Base-by-base conservation (phyloP, 2,888 invertebrate species). In the Sphaerophoria taeniata region DNA sequence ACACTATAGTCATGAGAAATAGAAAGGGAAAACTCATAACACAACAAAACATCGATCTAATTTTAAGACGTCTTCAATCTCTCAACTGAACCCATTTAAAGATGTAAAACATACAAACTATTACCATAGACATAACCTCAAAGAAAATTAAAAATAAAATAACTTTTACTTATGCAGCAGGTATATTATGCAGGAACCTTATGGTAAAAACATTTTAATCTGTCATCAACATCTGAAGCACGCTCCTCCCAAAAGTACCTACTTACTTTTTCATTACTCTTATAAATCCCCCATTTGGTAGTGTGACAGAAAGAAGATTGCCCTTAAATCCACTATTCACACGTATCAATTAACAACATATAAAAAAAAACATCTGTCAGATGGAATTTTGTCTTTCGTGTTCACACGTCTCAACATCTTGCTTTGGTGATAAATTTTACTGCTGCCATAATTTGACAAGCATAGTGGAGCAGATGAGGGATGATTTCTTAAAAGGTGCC, bases 301-400 rank as follows among this genome's bases (percentile, higher is more conserved):
- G 55, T 74, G 43, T 43, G 65, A 65, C 65, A 65, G 7, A 53
- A 34, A 47, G 49, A 47, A 67, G 39, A 75, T 75, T 16, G 31
- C 33, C 49, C 31, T 34, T 67, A 49, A 67, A 67, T 75, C 56
- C 56, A 67, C 58, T 14, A 47, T 65, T 56, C 43, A 60, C 58
- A 75, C 67, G 69, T 75, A 53, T 34, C 69, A 75, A 75, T 75
- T 75, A 75, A 69, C 75, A 75, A 65, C 63, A 49, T 49, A 49
- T 65, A 65, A 65, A 65, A 65, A 49, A 65, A 49, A 7, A 9
- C 16, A 43, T 14, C 60, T 51, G 72, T 72, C 60, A 72, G 61
- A 31, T 14, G 51, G 11, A 61, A 73, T 63, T 14, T n/a, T n/a
- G n/a, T n/a, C n/a, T n/a, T n/a, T 12, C 60, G 11, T 14, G 39